Evolutionary conservation across 35 echinoderm and acorn worm species (phyloP), one percentile per base, ranked within the genome.

Genomic region (Eucidaris tribuloides): DNA sequence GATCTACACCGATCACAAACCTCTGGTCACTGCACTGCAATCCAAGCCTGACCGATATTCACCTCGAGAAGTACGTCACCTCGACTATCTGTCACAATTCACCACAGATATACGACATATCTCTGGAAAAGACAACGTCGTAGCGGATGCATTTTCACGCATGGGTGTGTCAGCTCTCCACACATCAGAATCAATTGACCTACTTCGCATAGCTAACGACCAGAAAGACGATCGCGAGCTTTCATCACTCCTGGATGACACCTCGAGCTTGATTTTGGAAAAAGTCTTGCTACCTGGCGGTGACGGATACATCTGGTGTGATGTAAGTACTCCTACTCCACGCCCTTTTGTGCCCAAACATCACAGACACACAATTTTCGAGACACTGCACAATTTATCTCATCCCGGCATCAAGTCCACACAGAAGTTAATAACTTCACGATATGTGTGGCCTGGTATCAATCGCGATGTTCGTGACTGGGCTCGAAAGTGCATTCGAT

Each of bases 1-100:
- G n/a, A 32, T 85, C 28, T 85, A 48, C 2, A 85, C 83, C 29
- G 83, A 85, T 38, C 66, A 85, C 68, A 85, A 85, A 46, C 83
- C 65, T 14, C 42, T 79, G 9, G 38, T 37, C 23, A 54, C 18
- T 79, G 83, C 66, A 2, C 46, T 79, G 6, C 4, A 3, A 3
- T 50, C 84, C 7, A 81, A 37, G 32, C 48, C 46, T 2, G 84
- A 80, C 45, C 23, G 65, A 6, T 76, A 86, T 27, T 79, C 48
- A 42, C 52, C 84, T 2, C 39, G 70, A 17, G 44, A 86, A 43
- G 79, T 86, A 5, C 6, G 84, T 5, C 84, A 86, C 45, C 31
- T 86, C 1, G 80, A 71, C 63, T 62, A 37, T 70, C 22, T 82
- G 2, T 58, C 84, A 41, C 84, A 86, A 23, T 79, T 40, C 31